These are phyloP conservation scores for Harlomillsia oculata DNA, from an alignment of 1,140 invertebrate species.

Conservation along the genomic window DNA sequence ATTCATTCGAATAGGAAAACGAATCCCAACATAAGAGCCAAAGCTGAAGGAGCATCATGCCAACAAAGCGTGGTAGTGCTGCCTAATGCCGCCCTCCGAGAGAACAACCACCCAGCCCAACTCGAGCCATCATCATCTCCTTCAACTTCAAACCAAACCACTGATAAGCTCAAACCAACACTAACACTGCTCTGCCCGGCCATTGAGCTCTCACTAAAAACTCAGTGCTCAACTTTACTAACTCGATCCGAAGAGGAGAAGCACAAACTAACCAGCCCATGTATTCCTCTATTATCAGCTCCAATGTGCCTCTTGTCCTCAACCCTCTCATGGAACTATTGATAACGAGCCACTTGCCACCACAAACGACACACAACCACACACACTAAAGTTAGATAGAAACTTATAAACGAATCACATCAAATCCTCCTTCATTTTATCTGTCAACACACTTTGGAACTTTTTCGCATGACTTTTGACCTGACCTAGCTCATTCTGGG, in stretches of 20 bases:
- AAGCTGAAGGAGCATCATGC: constrained; percentile 8
- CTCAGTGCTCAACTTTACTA: constrained; percentile 1
- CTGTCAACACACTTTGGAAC: background rate
- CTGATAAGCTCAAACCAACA: constrained; percentile 11
- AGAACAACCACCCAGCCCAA: constrained; percentile 8
- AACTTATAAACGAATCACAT: too few relatives aligned
- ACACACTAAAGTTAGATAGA: too few relatives aligned
- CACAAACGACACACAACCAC: constrained; percentile 8
- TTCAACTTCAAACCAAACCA: too few relatives aligned
- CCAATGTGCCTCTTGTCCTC: too few relatives aligned
- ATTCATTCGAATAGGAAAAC: constrained; percentile 12
- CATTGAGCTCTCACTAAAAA: constrained; percentile 21
- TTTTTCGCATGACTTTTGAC: background rate
- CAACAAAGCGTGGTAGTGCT: constrained; percentile 12
- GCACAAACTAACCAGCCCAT: background rate
- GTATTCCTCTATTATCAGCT: constrained; percentile 11
- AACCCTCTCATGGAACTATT: too few relatives aligned
- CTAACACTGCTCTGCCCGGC: constrained; percentile 12
- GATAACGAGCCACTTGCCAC: too few relatives aligned
- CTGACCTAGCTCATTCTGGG: constrained; percentile 8
- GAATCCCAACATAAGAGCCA: background rate
- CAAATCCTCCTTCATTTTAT: too few relatives aligned
- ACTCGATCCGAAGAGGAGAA: background rate
- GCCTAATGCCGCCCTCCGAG: constrained; percentile 7
- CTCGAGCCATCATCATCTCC: constrained; percentile 2